Percentiles rank a stretch among this genome's conserved stretches.
phyloP scores from a whole-genome alignment of 2,113 vertebrate species.

The Gymnorhina tibicen region DNA sequence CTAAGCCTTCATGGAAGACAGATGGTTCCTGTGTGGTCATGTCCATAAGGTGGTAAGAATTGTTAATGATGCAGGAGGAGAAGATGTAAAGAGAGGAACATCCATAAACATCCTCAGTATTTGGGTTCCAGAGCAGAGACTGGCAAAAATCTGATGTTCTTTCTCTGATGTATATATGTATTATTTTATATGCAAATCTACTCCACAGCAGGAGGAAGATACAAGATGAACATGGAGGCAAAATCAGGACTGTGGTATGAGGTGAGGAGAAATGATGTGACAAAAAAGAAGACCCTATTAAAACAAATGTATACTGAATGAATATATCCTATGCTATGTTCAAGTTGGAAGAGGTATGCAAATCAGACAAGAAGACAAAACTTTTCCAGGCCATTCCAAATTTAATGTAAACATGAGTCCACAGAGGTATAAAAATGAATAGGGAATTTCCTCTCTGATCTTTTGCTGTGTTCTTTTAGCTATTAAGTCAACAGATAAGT shows the following conservation, averaged over 20 bases:
- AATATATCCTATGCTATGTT: not conserved
- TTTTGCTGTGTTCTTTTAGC: not conserved
- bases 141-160: rapidly evolving
- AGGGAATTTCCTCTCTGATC: not conserved
- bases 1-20: not conserved
- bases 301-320: not conserved
- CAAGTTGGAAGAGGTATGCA: not conserved
- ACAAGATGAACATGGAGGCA: not conserved
- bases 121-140: not conserved
- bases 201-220: not conserved
- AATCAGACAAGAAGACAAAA: not conserved
- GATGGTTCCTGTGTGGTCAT: not conserved
- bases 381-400: not conserved
- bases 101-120: not conserved
- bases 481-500: not conserved
- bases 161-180: not conserved
- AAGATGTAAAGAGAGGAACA: not conserved
- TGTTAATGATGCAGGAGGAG: not conserved
- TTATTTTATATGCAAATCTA: not conserved
- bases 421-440: not conserved
- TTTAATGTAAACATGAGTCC: not conserved
- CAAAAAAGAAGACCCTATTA: not conserved
- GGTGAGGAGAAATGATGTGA: not conserved
- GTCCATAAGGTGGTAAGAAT: not conserved
- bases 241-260: not conserved